Conservation (phyloP, 2,113 vertebrate genomes). For the Bostrychus sinensis region DNA sequence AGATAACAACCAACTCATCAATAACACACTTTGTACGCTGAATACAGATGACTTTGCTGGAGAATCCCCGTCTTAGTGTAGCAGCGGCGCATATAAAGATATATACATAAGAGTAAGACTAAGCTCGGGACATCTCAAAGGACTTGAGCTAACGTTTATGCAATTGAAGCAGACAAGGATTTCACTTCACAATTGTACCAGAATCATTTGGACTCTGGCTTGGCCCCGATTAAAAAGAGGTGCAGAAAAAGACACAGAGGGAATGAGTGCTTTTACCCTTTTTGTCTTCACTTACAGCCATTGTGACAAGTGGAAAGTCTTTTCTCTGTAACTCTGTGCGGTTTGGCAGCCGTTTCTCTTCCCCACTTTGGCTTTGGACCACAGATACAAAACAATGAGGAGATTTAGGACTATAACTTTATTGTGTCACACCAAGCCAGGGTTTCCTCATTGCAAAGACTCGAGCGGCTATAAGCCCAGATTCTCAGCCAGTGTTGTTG, state of each 20-base stretch:
- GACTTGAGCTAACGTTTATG: slow-evolving; percentile 62
- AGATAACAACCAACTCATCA: slow-evolving; percentile 67
- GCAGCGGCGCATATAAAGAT: slow-evolving; percentile 28
- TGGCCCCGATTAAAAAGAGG: slow-evolving; percentile 33
- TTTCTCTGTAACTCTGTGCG: slow-evolving; percentile 28
- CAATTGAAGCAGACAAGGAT: slow-evolving; percentile 60
- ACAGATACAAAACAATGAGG: slow-evolving; percentile 64
- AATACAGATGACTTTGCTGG: slow-evolving; percentile 65
- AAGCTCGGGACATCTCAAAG: slow-evolving; percentile 53
- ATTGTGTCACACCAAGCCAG: slow-evolving; percentile 50
- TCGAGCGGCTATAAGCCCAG: slow-evolving; percentile 21
- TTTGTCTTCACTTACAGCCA: slow-evolving; percentile 55
- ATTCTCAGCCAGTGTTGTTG: neutral
- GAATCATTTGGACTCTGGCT: slow-evolving; percentile 43
- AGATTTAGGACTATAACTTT: slow-evolving; percentile 58
- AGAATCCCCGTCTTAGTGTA: slow-evolving; percentile 58
- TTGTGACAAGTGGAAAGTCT: slow-evolving; percentile 29
- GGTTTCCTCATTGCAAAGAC: slow-evolving; percentile 56
- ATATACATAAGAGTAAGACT: slow-evolving; percentile 41
- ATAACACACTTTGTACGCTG: slow-evolving; percentile 71
- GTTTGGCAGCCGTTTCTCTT: slow-evolving; percentile 31
- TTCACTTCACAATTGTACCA: slow-evolving; percentile 48
- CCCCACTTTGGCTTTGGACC: slow-evolving; percentile 34
- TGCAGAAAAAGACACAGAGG: slow-evolving; percentile 30
- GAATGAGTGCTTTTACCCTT: slow-evolving; percentile 23